These are phyloP conservation scores for Coccyzus lansbergi DNA, from an alignment of 2,797 vertebrate genomes.

Conservation along the genomic window DNA sequence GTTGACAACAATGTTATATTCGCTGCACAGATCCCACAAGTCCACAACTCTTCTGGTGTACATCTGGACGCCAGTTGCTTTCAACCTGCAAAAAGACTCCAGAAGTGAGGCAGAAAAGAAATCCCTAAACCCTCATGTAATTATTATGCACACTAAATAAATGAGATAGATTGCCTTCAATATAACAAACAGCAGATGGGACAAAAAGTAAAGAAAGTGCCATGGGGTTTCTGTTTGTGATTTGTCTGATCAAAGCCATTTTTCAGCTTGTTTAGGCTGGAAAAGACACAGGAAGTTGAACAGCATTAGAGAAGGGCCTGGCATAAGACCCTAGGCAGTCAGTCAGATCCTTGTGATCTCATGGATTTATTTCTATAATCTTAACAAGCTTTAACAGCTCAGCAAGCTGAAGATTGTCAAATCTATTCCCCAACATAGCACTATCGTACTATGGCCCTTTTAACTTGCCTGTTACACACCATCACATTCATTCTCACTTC, in stretches of 20 bases:
- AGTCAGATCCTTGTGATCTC: background rate
- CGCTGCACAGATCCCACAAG: slow-evolving; percentile 81
- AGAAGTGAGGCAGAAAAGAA: background rate
- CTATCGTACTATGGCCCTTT: rapidly evolving
- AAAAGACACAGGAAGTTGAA: background rate
- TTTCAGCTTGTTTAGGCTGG: background rate
- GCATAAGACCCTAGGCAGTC: background rate
- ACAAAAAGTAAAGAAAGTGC: background rate
- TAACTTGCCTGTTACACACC: background rate
- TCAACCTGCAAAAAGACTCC: slow-evolving; percentile 78
- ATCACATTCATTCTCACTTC: background rate
- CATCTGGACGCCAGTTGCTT: slow-evolving; percentile 77
- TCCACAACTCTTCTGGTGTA: slow-evolving; percentile 77
- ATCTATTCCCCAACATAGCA: background rate
- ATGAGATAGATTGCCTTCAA: background rate
- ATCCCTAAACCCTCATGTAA: background rate
- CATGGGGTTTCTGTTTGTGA: background rate
- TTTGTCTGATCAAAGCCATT: background rate
- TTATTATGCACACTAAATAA: background rate
- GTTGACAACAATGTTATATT: slow-evolving; percentile 88
- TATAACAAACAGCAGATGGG: background rate
- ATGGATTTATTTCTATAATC: background rate
- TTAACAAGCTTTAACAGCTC: background rate
- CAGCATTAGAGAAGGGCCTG: background rate
- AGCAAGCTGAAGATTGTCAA: background rate